Conservation (phyloP, 1,140 invertebrate species). For the Diuraphis noxia region DNA sequence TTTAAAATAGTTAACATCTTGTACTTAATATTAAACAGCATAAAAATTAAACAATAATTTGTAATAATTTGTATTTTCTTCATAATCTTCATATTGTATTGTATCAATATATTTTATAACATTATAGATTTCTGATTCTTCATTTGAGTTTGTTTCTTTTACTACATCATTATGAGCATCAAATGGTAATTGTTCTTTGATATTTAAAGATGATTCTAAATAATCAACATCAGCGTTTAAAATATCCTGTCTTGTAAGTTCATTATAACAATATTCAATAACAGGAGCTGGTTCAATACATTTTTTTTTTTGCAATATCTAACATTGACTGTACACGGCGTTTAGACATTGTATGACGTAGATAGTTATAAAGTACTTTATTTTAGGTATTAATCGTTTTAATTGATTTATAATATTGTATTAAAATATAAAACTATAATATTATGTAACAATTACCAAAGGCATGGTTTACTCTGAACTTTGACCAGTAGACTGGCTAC, state of each 20-base stretch:
- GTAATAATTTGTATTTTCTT: too few relatives aligned
- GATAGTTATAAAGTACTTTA: too few relatives aligned
- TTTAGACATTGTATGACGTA: too few relatives aligned
- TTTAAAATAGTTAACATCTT: neutral
- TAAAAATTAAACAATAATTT: neutral
- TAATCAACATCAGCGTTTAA: neutral
- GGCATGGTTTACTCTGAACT: too few relatives aligned
- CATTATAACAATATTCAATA: too few relatives aligned
- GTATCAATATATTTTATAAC: too few relatives aligned
- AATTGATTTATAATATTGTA: too few relatives aligned
- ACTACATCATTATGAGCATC: neutral
- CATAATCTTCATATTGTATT: too few relatives aligned
- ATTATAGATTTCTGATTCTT: too few relatives aligned
- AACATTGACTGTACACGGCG: too few relatives aligned
- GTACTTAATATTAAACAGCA: neutral
- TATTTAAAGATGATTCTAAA: conserved; percentile 26
- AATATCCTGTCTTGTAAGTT: conserved; percentile 12
- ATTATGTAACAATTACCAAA: neutral
- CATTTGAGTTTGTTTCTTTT: neutral
- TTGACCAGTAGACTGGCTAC: too few relatives aligned
- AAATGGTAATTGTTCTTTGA: conserved; percentile 6
- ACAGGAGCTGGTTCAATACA: conserved; percentile 17
- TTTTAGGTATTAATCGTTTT: too few relatives aligned
- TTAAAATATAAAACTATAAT: neutral
- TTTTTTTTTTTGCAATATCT: conserved; percentile 8